Evolutionary conservation across 2,113 vertebrate species (phyloP).

Genomic region (Circaetus gallicus): DNA sequence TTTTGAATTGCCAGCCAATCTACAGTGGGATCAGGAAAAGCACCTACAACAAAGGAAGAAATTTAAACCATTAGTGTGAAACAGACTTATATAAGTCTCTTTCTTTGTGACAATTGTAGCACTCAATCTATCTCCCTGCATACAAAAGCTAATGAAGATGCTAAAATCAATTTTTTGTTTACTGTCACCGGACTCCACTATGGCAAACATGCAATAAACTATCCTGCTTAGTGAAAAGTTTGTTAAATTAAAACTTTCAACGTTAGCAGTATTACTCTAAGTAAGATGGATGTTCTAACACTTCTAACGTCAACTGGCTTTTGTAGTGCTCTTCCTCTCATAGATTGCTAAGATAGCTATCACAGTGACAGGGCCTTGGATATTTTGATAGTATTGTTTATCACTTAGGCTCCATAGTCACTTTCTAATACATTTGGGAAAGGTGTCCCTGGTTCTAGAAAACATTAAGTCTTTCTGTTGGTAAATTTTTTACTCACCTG

Average conservation of each 20-base stretch:
- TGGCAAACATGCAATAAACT: background rate
- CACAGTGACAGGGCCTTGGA: background rate
- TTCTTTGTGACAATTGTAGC: background rate
- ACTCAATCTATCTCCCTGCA: background rate
- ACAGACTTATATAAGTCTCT: background rate
- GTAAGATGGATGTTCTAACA: background rate
- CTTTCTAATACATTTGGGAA: background rate
- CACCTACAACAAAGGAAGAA: background rate
- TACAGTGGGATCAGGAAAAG: background rate
- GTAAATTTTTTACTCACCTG: slow-evolving; percentile 40
- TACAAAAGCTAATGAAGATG: background rate
- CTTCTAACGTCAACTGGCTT: background rate
- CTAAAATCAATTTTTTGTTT: background rate
- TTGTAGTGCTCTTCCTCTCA: background rate
- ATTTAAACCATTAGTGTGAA: background rate
- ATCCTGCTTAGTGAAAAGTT: background rate
- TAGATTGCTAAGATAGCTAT: background rate
- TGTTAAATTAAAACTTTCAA: background rate
- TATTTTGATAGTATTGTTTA: background rate
- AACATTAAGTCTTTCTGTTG: background rate
- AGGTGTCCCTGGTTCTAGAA: background rate
- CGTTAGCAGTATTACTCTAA: background rate
- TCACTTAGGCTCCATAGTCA: background rate
- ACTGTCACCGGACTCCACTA: background rate
- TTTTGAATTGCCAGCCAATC: slow-evolving; percentile 51